Evolutionary conservation across 2,888 invertebrate genomes (phyloP), one percentile per base, ranked within the genome.

Genomic region (Eupithecia abbreviata): DNA sequence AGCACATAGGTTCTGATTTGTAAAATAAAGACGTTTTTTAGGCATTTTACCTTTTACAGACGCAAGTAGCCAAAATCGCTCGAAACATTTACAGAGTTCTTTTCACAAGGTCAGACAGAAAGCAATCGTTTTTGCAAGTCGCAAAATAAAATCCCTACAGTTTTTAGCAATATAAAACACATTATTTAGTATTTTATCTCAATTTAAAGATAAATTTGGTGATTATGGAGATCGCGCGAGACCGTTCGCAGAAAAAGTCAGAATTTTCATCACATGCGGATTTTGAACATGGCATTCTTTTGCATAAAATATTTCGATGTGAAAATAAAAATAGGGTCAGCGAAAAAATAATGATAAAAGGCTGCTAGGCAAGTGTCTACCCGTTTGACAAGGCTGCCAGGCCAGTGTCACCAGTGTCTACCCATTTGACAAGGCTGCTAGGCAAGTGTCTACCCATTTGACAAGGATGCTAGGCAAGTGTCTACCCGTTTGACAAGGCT

Each of bases 111-210:
- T 1, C 18, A 45, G 13, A 58, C 62, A 58, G 58, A 72, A 41
- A 45, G 47, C 30, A 65, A 49, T 49, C 15, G 67, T 45, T 68
- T 68, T 68, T 10, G 10, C 10, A 1, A 43, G 10, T n/a, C 42
- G 13, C 67, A 43, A 68, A 42, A 68, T 45, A 62, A 62, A 62
- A 62, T 62, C 62, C 18, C 9, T 15, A 18, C 9, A n/a, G 10
- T 45, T 67, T 68, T 45, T 45, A 18, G n/a, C 10, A 10, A 45
- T 68, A 68, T 68, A 68, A 68, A 18, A 45, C 43, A 67, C 67
- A 68, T 68, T 45, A 68, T 18, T 68, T 68, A 45, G 67, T 68
- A 49, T 70, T 70, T 70, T 45, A 49, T 47, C 45, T 69, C 69
- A 49, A 70, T 70, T 70, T 49, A 30, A 47, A 62, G 49, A 10